A percentile compares a stretch with the other conserved stretches of the same genome.
phyloP scores from a whole-genome alignment of 2,888 invertebrate species.

The Drosophila birchii region DNA sequence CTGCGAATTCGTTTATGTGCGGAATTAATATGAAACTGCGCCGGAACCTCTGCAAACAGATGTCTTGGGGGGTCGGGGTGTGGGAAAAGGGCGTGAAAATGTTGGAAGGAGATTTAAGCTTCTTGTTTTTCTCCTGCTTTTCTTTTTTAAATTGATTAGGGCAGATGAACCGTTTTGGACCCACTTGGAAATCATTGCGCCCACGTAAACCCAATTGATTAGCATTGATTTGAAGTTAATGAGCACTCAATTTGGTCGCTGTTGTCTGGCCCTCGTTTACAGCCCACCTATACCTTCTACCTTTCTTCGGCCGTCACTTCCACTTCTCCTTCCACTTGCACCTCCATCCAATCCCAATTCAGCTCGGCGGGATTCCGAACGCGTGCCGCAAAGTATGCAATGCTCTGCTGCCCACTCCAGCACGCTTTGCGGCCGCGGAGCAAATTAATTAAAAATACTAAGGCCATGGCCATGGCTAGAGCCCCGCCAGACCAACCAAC shows the following conservation, averaged over 20 bases:
- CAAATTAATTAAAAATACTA: constrained; percentile 79
- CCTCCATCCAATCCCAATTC: not conserved
- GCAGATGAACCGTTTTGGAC: constrained; percentile 7
- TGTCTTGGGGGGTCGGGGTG: not conserved
- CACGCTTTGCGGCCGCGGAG: constrained; percentile 55
- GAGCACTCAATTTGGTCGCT: constrained; percentile 66
- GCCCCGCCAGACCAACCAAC: constrained; percentile 37
- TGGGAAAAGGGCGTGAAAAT: constrained; percentile 13
- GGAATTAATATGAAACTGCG: constrained; percentile 43
- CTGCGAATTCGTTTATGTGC: constrained; percentile 66
- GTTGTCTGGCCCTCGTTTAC: constrained; percentile 11
- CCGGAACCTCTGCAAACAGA: constrained; percentile 8
- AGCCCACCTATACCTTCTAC: not conserved
- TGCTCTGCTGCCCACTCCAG: constrained; percentile 42
- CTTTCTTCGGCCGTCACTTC: not conserved
- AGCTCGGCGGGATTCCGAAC: constrained; percentile 27
- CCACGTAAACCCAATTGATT: constrained; percentile 61
- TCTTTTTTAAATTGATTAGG: constrained; percentile 4
- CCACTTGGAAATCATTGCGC: constrained; percentile 17
- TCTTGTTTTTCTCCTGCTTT: not conserved
- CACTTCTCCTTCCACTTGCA: not conserved
- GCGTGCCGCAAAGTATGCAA: constrained; percentile 67
- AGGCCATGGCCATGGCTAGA: constrained; percentile 67
- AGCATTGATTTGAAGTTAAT: constrained; percentile 79
- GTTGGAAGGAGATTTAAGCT: not conserved